phyloP scores from a whole-genome alignment of 2,888 invertebrate genomes.

The Abscondita cerata region DNA sequence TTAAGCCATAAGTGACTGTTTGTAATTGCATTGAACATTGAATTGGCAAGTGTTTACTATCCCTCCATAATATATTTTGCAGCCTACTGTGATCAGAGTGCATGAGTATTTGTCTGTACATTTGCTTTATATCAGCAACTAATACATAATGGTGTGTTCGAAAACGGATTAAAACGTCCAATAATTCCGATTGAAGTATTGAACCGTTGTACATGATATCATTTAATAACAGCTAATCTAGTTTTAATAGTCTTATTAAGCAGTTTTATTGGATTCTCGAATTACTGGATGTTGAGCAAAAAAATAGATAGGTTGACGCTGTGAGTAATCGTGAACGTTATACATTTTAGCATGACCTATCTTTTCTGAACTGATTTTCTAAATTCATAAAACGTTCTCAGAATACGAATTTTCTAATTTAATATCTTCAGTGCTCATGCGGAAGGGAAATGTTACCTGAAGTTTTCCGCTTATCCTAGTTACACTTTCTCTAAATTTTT shows the following conservation, averaged over 20 bases:
- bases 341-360: slow-evolving; percentile 23
- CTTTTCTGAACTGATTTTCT: not conserved
- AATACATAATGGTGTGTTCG: not conserved
- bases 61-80: slow-evolving; percentile 13
- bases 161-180: slow-evolving; percentile 6
- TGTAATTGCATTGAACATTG: slow-evolving; percentile 7
- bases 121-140: not conserved
- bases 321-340: not conserved
- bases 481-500: not conserved
- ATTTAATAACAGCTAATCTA: slow-evolving; percentile 3
- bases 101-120: not conserved
- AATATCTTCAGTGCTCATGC: not conserved
- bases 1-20: slow-evolving; percentile 11
- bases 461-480: not conserved
- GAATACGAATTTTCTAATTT: not conserved
- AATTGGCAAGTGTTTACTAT: not conserved
- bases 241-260: slow-evolving; percentile 10
- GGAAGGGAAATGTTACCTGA: not conserved
- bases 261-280: slow-evolving; percentile 3
- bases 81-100: not conserved
- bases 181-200: slow-evolving; percentile 5
- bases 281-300: slow-evolving; percentile 9
- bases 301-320: too few relatives aligned
- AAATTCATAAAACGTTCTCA: not conserved
- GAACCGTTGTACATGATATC: slow-evolving; percentile 10